phyloP scores from a whole-genome alignment of 1,140 invertebrate genomes.

The Parasteatoda tepidariorum region DNA sequence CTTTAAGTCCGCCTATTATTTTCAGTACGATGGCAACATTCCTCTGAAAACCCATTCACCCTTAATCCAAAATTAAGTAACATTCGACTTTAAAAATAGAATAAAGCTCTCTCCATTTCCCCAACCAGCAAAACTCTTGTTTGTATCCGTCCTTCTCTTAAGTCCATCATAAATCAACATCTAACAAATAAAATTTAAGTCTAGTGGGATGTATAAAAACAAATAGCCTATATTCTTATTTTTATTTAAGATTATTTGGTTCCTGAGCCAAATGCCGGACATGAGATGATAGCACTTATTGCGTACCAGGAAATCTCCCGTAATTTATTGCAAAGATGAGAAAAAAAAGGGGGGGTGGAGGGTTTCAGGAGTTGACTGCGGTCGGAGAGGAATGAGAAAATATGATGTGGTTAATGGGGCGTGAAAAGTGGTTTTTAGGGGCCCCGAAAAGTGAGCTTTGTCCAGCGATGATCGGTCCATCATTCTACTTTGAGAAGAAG shows the following conservation, averaged over 20 bases:
- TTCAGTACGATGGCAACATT: no score
- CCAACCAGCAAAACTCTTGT: neutral
- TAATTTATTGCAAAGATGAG: conserved; percentile 47
- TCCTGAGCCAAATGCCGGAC: conserved; percentile 11
- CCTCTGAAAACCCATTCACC: neutral
- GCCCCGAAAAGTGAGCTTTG: neutral
- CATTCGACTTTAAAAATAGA: neutral
- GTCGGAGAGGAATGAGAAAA: neutral
- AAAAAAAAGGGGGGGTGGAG: no score
- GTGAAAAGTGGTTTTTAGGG: conserved; percentile 45
- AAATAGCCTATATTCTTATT: conserved; percentile 36
- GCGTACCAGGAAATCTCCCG: conserved; percentile 44
- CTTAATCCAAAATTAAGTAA: conserved; percentile 18
- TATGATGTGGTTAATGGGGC: conserved; percentile 40
- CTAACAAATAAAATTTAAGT: neutral
- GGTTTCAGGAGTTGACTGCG: neutral
- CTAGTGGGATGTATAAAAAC: conserved; percentile 33
- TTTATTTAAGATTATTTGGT: neutral
- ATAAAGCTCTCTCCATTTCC: neutral
- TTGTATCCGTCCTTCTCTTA: conserved; percentile 3
- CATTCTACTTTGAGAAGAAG: neutral
- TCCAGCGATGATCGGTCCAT: neutral
- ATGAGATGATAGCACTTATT: conserved; percentile 51
- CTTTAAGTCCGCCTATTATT: no score
- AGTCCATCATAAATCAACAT: conserved; percentile 24